phyloP scores from a whole-genome alignment of 1,140 invertebrate species.

The Holotrichia oblita region DNA sequence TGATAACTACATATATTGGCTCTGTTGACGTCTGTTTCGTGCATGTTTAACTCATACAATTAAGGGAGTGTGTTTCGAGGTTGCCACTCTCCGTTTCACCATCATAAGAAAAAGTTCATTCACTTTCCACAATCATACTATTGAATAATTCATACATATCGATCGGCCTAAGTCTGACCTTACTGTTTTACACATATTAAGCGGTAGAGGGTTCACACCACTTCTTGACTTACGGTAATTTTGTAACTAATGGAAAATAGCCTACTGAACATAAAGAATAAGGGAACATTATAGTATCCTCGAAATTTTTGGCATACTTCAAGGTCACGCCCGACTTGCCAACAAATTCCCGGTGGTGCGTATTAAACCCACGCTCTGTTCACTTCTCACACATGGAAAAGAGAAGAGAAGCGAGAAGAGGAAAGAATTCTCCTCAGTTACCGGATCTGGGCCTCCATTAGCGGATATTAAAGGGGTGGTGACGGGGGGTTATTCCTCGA shows the following conservation, averaged over 20 bases:
- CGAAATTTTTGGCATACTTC: neutral
- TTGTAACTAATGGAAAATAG: conserved; percentile 17
- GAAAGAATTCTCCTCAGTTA: conserved; percentile 37
- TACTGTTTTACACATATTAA: conserved; percentile 61
- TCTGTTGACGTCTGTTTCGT: neutral
- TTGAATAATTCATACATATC: conserved; percentile 62
- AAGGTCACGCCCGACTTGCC: conserved; percentile 4
- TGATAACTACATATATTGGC: neutral
- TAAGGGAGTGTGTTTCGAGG: conserved; percentile 1
- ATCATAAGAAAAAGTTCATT: conserved; percentile 57
- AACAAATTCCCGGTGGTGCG: conserved; percentile 4
- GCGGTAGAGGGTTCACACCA: conserved; percentile 31
- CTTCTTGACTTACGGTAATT: neutral
- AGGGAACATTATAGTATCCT: neutral
- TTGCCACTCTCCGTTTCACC: conserved; percentile 23
- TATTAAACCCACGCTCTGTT: conserved; percentile 10
- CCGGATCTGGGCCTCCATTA: conserved; percentile 51
- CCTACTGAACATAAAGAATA: neutral
- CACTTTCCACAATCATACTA: conserved; percentile 59
- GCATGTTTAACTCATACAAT: neutral
- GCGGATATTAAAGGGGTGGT: conserved; percentile 56
- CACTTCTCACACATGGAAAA: conserved; percentile 19
- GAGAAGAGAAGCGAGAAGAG: conserved; percentile 29
- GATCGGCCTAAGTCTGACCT: conserved; percentile 61
- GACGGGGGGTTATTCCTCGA: conserved; percentile 53